Conservation (phyloP, 1,140 invertebrate species). For the Pissodes strobi region DNA sequence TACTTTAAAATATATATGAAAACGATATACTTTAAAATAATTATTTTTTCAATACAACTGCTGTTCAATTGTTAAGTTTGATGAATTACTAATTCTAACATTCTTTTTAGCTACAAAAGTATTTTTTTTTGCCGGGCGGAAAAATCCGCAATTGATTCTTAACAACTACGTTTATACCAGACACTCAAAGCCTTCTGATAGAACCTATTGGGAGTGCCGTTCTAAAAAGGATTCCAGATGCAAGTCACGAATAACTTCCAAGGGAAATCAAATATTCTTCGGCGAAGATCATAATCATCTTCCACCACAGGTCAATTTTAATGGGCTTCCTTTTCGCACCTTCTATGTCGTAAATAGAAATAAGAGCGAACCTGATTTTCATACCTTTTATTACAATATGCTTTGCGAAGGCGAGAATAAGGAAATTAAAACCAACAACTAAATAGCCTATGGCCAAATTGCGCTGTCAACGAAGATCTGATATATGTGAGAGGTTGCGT, state of each 20-base stretch:
- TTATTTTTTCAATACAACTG: too few relatives aligned
- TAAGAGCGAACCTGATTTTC: conserved; percentile 23
- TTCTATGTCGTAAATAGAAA: conserved; percentile 25
- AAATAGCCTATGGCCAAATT: too few relatives aligned
- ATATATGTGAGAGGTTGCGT: too few relatives aligned
- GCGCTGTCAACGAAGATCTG: too few relatives aligned
- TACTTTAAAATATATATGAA: too few relatives aligned
- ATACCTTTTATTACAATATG: conserved; percentile 33
- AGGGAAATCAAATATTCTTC: conserved; percentile 35
- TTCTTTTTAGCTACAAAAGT: conserved; percentile 37
- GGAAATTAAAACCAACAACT: too few relatives aligned
- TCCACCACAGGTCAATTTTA: conserved; percentile 32
- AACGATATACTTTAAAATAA: too few relatives aligned
- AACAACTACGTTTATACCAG: conserved; percentile 38
- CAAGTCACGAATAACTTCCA: conserved; percentile 36
- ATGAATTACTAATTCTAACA: conserved; percentile 6
- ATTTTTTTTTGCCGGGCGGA: conserved; percentile 40
- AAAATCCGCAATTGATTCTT: conserved; percentile 42
- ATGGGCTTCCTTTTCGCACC: conserved; percentile 22
- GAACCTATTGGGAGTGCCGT: conserved; percentile 45
- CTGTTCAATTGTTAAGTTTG: too few relatives aligned
- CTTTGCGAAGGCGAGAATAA: background rate
- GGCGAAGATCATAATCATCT: conserved; percentile 40
- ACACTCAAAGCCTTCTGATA: conserved; percentile 28
- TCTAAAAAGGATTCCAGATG: conserved; percentile 37